A percentile compares a stretch with the other conserved stretches of the same genome.
These are phyloP conservation scores for Centrocercus urophasianus DNA, from an alignment of 2,113 vertebrate genomes.

Conservation along the genomic window DNA sequence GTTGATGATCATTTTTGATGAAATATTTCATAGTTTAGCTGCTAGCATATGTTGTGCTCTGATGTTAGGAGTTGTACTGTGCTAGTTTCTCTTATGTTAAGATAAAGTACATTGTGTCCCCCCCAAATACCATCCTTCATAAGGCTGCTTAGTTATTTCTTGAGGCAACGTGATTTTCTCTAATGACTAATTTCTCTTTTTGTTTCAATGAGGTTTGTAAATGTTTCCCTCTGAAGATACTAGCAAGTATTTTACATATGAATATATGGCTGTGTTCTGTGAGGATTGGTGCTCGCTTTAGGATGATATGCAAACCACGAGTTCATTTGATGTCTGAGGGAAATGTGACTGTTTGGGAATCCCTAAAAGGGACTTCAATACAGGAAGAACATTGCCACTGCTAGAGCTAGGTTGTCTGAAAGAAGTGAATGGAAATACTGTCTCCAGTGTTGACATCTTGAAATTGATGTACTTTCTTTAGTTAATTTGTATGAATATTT, in stretches of 20 bases:
- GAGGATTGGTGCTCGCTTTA: background rate
- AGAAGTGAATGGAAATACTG: background rate
- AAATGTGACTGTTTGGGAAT: background rate
- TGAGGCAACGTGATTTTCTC: background rate
- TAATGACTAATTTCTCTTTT: background rate
- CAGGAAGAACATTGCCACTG: accelerated
- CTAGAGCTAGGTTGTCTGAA: background rate
- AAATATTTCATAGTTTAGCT: background rate
- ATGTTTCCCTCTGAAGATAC: background rate
- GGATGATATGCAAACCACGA: background rate
- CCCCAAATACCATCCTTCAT: background rate
- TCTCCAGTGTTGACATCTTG: background rate
- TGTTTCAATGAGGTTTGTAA: background rate
- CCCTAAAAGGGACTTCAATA: background rate
- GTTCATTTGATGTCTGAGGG: background rate
- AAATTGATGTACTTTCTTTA: background rate
- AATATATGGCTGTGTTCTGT: background rate
- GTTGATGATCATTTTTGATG: background rate
- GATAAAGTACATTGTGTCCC: background rate
- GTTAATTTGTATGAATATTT: background rate
- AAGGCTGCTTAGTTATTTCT: background rate
- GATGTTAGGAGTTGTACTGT: background rate
- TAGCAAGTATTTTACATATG: background rate
- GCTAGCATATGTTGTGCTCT: background rate
- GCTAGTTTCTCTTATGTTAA: background rate